Base-by-base conservation (phyloP, 1,140 invertebrate genomes). In the Drosophila lini region DNA sequence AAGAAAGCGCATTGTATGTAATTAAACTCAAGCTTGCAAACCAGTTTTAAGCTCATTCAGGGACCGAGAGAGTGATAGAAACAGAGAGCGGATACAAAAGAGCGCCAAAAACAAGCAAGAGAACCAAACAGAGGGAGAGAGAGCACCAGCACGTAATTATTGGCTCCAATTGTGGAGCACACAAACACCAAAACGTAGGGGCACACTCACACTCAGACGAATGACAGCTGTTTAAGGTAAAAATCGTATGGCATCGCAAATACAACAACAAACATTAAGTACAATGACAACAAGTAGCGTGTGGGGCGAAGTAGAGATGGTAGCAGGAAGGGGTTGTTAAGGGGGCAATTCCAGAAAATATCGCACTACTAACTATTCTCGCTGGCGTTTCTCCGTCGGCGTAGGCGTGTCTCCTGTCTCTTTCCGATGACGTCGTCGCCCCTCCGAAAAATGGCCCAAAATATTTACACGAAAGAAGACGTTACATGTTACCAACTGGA, bases 151-250 rank as follows among this genome's bases (percentile, higher is more conserved):
- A 53, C 74, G 45, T 78, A 78, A 64, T 78, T 70, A 62, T 57
- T 65, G 57, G 67, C 77, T 78, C 75, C 77, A 78, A 78, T 79
- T 79, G 60, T 78, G 68, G 75, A 79, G 77, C 67, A 75, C 47
- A 63, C 58, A 36, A 47, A 69, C 40, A 65, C 57, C 25, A 28
- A 6, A n/a, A 60, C 42, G 53, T 40, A 52, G 52, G 53, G 31
- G 16, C 40, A 36, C 56, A 42, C 19, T 50, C 25, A 75, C 65
- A 68, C 61, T 50, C 50, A 80, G 38, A 65, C 52, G 65, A 60
- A 57, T 88, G 84, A 88, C 84, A 89, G 84, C 84, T 89, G 84
- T 89, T 89, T 81, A 81, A 79, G 78, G 74, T 84, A 81, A 88
- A 77, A 77, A 67, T 77, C 52, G 57, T 73, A 64, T 77, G 58